phyloP scores from a whole-genome alignment of 2,797 vertebrate species.

The Thunnus albacares region DNA sequence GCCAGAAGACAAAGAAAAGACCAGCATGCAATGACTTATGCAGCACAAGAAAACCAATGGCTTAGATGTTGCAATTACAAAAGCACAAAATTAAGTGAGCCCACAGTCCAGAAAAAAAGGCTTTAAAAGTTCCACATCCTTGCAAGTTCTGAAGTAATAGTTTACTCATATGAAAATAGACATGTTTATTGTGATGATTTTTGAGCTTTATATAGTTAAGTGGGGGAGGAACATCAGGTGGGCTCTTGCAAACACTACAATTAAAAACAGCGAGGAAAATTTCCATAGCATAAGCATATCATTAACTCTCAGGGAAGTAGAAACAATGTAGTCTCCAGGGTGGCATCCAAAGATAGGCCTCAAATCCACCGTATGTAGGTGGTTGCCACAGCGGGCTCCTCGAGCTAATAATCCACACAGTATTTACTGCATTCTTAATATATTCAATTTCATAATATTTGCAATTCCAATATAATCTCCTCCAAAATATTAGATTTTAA shows the following conservation, averaged over 20 bases:
- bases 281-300: constrained; percentile 77
- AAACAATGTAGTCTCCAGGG: constrained; percentile 77
- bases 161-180: constrained; percentile 45
- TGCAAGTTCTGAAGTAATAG: constrained; percentile 44
- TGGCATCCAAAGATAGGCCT: constrained; percentile 78
- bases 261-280: constrained; percentile 78
- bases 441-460: constrained; percentile 7
- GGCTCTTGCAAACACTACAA: constrained; percentile 75
- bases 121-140: constrained; percentile 38
- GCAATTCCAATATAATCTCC: constrained; percentile 9
- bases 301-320: constrained; percentile 76
- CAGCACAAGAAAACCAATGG: background rate
- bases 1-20: background rate
- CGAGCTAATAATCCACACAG: constrained; percentile 60
- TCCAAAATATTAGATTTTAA: constrained; percentile 9
- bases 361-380: constrained; percentile 72
- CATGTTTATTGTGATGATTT: constrained; percentile 55
- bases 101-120: background rate
- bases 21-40: background rate
- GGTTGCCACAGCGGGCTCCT: constrained; percentile 57
- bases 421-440: constrained; percentile 39
- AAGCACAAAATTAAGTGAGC: background rate
- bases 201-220: constrained; percentile 70
- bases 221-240: constrained; percentile 76
- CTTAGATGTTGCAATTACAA: constrained; percentile 2